These are phyloP conservation scores for Lepeophtheirus nordmannii DNA, from an alignment of 2,888 invertebrate species.

Conservation along the genomic window DNA sequence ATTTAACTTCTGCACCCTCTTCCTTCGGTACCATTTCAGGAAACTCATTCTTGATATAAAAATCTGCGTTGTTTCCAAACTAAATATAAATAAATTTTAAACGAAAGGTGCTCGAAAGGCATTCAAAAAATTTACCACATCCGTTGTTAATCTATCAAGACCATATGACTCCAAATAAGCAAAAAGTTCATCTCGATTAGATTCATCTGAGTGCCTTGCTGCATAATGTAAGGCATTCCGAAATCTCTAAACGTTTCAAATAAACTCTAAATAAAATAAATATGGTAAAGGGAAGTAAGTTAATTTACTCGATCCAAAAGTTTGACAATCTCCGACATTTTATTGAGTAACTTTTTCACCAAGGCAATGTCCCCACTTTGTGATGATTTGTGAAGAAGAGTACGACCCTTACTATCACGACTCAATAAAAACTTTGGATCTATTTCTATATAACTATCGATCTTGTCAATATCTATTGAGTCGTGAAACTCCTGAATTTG, in stretches of 20 bases:
- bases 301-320: constrained; percentile 34
- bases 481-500: constrained; percentile 1
- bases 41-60: not conserved
- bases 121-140: constrained; percentile 29
- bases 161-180: constrained; percentile 31
- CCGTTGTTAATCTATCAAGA: constrained; percentile 30
- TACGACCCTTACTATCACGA: not conserved
- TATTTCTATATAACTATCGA: not conserved
- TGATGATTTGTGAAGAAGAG: constrained; percentile 5
- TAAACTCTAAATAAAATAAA: not conserved
- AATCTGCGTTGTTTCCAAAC: constrained; percentile 12
- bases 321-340: constrained; percentile 35
- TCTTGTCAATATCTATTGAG: not conserved
- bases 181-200: constrained; percentile 29
- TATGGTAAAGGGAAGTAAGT: not conserved
- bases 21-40: constrained; percentile 5
- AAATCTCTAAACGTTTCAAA: constrained; percentile 30
- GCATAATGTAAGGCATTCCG: constrained; percentile 79
- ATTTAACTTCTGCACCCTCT: constrained; percentile 19
- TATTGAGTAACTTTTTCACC: constrained; percentile 45
- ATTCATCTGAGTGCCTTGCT: constrained; percentile 37
- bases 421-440: not conserved
- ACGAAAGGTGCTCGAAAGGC: not conserved
- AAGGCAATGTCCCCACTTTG: constrained; percentile 58
- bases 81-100: constrained; percentile 30